Base-by-base conservation (phyloP, 1,140 invertebrate species). In the Heliothis virescens region DNA sequence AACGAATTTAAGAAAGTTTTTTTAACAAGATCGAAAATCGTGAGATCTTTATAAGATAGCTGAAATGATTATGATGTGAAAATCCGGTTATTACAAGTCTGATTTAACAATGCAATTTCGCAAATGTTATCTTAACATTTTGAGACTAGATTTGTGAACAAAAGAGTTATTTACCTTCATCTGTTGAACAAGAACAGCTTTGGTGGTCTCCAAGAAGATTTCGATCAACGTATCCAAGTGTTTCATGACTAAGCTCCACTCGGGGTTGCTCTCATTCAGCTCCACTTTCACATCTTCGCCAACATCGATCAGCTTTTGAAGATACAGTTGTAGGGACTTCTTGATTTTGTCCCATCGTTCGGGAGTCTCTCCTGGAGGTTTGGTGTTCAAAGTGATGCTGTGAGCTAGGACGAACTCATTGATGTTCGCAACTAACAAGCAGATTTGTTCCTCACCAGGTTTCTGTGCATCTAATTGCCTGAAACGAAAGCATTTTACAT, bases 271-370 rank as follows among this genome's bases (percentile, higher is more conserved):
- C 48, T 95, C 95, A 53, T 95, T 95, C 11, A 95, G 62, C 77
- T 95, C 95, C 5, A 95, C 62, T 72, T 95, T 95, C 0, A 95
- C 91, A 83, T 95, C 95, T 69, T 95, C 95, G 0, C 92, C 92
- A 1, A 95, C 91, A 57, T 95, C 94, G 57, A 95, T 94, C 10
- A 95, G 80, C 80, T 94, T 95, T 74, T 95, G 93, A 9, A 95
- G 83, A 72, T 95, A 95, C 73, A 91, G 73, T 69, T 95, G 92
- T n/a, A 95, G 79, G 0, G 95, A 94, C 21, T 90, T 87, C 81
- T 94, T 95, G n/a, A 95, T 95, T 84, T 92, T 95, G 85, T 95
- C 92, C 95, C 95, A 95, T 78, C 95, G 82, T 21, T 95, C 95
- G 1, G 95, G 94, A 0, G 92, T 94, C 79, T 95, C 95, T 5